These are phyloP conservation scores for Drosophila leontia DNA, from an alignment of 1,140 invertebrate genomes.

Conservation along the genomic window DNA sequence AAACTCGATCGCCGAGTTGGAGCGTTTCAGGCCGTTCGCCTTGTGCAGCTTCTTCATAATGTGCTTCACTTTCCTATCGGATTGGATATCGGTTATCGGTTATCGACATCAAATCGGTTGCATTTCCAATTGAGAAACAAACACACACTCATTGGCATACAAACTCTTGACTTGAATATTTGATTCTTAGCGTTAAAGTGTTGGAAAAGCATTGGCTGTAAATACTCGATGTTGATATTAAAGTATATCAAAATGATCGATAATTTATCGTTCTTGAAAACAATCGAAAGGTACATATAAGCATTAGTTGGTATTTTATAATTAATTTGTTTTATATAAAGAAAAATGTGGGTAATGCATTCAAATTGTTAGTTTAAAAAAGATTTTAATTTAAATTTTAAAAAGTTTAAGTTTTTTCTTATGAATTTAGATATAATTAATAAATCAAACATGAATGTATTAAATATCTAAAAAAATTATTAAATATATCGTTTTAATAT, in stretches of 20 bases:
- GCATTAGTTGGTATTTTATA: background rate
- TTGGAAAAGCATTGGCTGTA: slow-evolving; percentile 16
- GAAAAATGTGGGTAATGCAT: background rate
- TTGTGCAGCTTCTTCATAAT: slow-evolving; percentile 85
- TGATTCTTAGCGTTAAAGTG: background rate
- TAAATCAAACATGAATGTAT: background rate
- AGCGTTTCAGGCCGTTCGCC: slow-evolving; percentile 85
- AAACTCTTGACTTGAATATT: background rate
- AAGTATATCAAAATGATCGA: background rate
- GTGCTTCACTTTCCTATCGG: slow-evolving; percentile 76
- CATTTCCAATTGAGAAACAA: slow-evolving; percentile 31
- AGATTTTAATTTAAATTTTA: too few species aligned
- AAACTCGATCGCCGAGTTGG: slow-evolving; percentile 91
- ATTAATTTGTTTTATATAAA: background rate
- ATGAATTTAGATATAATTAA: too few species aligned
- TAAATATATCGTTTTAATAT: background rate
- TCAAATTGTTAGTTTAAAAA: background rate
- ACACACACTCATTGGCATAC: slow-evolving; percentile 24
- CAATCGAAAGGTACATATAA: background rate
- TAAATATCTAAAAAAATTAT: background rate
- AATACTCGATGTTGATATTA: background rate
- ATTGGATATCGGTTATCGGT: background rate
- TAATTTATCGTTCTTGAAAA: background rate
- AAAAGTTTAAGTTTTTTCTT: too few species aligned
- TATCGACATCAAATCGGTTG: slow-evolving; percentile 18